Base-by-base conservation (phyloP, 2,797 vertebrate genomes). In the Iguana delicatissima region DNA sequence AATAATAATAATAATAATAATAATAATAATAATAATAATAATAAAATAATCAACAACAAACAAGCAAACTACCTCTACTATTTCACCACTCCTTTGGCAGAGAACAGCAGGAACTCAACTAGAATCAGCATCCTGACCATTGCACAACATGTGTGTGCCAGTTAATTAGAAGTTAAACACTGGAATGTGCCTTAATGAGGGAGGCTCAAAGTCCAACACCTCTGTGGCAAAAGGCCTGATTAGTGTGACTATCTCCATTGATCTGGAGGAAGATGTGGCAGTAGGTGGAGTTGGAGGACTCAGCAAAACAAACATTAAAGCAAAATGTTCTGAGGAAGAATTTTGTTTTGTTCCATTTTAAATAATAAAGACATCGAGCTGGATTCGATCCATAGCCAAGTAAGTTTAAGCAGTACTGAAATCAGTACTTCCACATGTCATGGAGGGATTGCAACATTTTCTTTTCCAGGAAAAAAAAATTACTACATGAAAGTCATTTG, bases 131-230 rank as follows among this genome's bases (percentile, higher is more conserved):
- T 42, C 35, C 64, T 80, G 35, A 57, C 62, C 64, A 42, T 42
- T 69, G 6, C n/a, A 26, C 62, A 69, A 22, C 24, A 57, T 18
- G 10, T 77, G 16, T 62, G 24, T 29, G 57, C 46, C 72, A 77
- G 46, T n/a, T 86, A 90, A 90, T 90, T 85, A 57, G 77, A 80
- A 80, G 20, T 42, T 55, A 90, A 90, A 85, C 80, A 80, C n/a
- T 79, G 52, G 72, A 72, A 72, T 35, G 50, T 79, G 5, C 59
- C 83, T 85, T 89, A 20, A 77, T 76, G 57, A 18, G n/a, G 74
- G 62, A 85, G 18, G 4, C 26, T 46, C 12, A 29, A 69, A 46
- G 52, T 46, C 52, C 26, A 80, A 80, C 64, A 80, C 50, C 62
- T 90, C 26, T 80, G 76, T 80, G 64, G 64, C 72, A 90, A 80